Evolutionary conservation across 92 coral and sea anemone species (phyloP).

Genomic region (Palythoa caribaeorum): DNA sequence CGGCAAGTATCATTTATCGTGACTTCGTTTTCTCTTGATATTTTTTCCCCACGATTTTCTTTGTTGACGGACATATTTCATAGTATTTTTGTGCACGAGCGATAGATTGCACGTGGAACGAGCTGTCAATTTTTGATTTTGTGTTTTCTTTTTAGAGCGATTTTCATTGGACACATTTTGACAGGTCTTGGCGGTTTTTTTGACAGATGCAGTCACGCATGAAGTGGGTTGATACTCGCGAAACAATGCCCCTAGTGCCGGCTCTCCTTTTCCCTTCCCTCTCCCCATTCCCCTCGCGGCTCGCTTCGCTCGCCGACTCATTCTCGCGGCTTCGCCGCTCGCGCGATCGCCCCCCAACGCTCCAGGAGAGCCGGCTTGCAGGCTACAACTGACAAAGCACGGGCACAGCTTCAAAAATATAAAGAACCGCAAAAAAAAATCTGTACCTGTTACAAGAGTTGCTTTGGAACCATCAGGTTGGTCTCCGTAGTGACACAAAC

Average conservation of each 20-base stretch:
- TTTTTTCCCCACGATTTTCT: neutral
- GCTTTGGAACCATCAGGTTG: neutral
- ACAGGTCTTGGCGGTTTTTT: neutral
- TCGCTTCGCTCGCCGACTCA: neutral
- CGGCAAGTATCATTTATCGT: neutral
- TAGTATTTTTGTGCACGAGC: neutral
- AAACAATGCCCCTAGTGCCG: constrained; percentile 1
- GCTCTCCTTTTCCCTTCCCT: neutral
- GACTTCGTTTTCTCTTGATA: neutral
- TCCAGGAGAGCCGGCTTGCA: neutral
- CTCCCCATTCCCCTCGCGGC: neutral
- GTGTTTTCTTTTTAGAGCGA: neutral
- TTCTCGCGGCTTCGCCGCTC: neutral
- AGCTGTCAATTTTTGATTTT: neutral
- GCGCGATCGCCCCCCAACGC: neutral
- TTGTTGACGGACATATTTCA: neutral
- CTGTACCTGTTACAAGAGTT: neutral
- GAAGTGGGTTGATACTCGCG: constrained; percentile 2
- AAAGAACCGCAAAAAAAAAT: too few relatives aligned
- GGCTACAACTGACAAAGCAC: neutral
- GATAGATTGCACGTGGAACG: neutral
- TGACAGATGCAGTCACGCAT: neutral
- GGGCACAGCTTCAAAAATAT: too few relatives aligned
- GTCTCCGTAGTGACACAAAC: constrained; percentile 27
- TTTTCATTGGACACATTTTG: neutral